These are phyloP conservation scores for Petrolisthes cinctipes DNA, from an alignment of 2,888 invertebrate genomes.

Conservation along the genomic window DNA sequence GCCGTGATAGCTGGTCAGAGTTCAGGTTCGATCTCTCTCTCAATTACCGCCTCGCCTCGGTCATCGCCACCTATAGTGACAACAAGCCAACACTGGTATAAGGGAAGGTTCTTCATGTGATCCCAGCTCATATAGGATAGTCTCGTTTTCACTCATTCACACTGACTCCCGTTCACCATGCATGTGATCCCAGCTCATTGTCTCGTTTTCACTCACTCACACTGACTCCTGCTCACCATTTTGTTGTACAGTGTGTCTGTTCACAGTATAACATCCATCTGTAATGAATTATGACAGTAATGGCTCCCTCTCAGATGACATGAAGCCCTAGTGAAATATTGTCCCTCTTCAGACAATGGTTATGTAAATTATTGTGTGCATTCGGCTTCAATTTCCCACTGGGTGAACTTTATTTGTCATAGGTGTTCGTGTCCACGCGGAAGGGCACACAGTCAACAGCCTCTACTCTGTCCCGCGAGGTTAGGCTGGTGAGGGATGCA, in stretches of 20 bases:
- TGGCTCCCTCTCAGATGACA: too few relatives aligned
- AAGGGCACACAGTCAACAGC: conserved; percentile 81
- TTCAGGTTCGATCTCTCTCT: conserved; percentile 84
- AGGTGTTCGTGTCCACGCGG: conserved; percentile 84
- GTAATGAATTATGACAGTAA: too few relatives aligned
- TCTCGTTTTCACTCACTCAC: background rate
- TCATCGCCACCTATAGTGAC: conserved; percentile 79
- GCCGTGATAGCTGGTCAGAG: conserved; percentile 73
- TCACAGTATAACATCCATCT: too few relatives aligned
- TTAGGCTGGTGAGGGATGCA: conserved; percentile 67
- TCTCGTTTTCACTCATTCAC: background rate
- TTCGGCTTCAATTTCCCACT: too few relatives aligned
- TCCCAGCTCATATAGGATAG: too few relatives aligned
- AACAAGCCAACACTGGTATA: conserved; percentile 79
- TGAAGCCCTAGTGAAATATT: too few relatives aligned
- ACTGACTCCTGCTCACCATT: background rate
- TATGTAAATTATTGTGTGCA: too few relatives aligned
- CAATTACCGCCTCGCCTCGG: conserved; percentile 79
- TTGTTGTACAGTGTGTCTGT: too few relatives aligned
- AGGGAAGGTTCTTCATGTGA: background rate
- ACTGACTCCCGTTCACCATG: background rate
- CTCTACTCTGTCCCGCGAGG: conserved; percentile 74
- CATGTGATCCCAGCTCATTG: background rate
- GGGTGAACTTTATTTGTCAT: background rate
- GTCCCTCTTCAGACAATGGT: too few relatives aligned